Evolutionary conservation across 2,888 invertebrate species (phyloP).

Genomic region (Zaprionus bogoriensis): DNA sequence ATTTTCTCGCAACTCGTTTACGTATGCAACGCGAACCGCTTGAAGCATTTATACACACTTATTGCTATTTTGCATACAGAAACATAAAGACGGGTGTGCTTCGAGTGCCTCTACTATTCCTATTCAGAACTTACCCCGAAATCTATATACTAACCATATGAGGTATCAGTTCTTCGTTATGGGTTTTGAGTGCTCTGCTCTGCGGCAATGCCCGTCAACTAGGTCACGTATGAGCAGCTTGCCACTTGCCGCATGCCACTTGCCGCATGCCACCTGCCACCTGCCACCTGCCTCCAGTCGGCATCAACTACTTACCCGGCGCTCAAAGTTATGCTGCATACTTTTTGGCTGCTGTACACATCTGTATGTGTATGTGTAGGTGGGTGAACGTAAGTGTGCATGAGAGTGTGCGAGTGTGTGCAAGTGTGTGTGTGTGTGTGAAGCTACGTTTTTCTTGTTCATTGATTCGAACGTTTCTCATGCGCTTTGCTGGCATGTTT

Average conservation of each 20-base stretch:
- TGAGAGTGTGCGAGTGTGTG: constrained; percentile 3
- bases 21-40: constrained; percentile 30
- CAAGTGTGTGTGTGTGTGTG: constrained; percentile 11
- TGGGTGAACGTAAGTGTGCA: background rate
- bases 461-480: constrained; percentile 62
- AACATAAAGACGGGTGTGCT: constrained; percentile 24
- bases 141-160: background rate
- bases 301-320: background rate
- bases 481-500: constrained; percentile 41
- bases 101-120: constrained; percentile 4
- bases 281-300: constrained; percentile 1
- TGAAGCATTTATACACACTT: constrained; percentile 59
- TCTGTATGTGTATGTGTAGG: constrained; percentile 1
- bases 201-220: constrained; percentile 60
- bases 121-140: too few relatives aligned
- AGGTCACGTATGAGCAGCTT: constrained; percentile 57
- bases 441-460: constrained; percentile 68
- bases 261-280: constrained; percentile 1
- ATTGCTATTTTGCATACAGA: constrained; percentile 72
- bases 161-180: constrained; percentile 39
- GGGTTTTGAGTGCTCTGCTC: constrained; percentile 22
- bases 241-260: constrained; percentile 6
- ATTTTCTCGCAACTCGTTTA: constrained; percentile 24
- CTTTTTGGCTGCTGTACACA: constrained; percentile 48
- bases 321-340: constrained; percentile 54